Evolutionary conservation across 1,140 invertebrate genomes (phyloP), one percentile per base, ranked within the genome.

Genomic region (Sycobia sp.): DNA sequence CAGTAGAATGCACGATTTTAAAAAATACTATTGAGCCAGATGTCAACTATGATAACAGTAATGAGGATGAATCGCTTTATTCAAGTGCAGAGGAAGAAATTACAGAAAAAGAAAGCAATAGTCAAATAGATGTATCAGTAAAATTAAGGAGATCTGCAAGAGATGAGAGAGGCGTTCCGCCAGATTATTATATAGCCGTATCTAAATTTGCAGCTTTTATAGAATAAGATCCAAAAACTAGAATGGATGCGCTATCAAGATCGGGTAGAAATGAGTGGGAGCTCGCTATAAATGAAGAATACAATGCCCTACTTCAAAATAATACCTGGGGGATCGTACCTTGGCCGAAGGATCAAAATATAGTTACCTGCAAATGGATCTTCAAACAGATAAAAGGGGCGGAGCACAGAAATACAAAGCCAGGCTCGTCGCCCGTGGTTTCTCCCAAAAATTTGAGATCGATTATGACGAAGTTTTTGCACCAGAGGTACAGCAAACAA

Each of bases 401-500:
- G 61, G 4, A 41, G 65, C 9, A 46, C n/a, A 65, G 0, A 16
- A 49, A 13, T 73, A 69, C 29, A 77, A 76, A 47, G 73, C 73
- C 3, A 38, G 71, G 20, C 43, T 78, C 11, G 67, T 75, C 0
- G 54, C 64, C 1, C 70, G 70, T 65, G 71, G 72, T 14, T 76
- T 54, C 47, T 46, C 50, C 3, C 44, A 49, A 14, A 25, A 39
- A 4, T 36, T 25, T 7, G 34, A 29, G 2, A 14, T 46, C 16
- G 18, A 58, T 36, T 58, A 34, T 25, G 25, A 49, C 3, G 56
- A 58, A 14, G 29, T 27, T 5, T 61, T 43, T 36, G 18, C 49
- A 5, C 59, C 59, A 3, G 49, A 46, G 25, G 34, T 25, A 11
- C 22, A 38, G 7, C 39, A 58, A 22, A 18, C 36, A 34, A 39